Base-by-base conservation (phyloP, 2,888 invertebrate species). In the Chrysolina oricalcia region DNA sequence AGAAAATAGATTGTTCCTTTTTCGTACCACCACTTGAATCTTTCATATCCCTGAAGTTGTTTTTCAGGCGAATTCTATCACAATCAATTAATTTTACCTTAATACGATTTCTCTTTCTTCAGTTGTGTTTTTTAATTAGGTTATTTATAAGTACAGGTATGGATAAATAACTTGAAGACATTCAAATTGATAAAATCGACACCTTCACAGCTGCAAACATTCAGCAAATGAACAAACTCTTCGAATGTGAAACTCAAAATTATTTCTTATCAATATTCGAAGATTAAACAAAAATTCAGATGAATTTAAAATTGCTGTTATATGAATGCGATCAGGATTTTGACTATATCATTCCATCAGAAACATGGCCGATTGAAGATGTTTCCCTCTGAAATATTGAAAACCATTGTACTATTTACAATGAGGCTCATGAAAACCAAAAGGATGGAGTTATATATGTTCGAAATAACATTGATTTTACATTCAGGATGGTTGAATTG, bases 301-400 rank as follows among this genome's bases (percentile, higher is more conserved):
- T 41, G 41, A 41, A 41, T n/a, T 41, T 41, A 41, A 41, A 41
- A 41, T 41, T 41, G 41, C 41, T n/a, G n/a, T n/a, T n/a, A n/a
- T n/a, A n/a, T n/a, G n/a, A n/a, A n/a, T n/a, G n/a, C n/a, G n/a
- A n/a, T 11, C 50, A 53, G 3, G 41, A 64, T 64, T 64, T 64
- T 64, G 64, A 64, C 17, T 23, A 27, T 17, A 40, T 17, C 27
- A 41, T 64, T 40, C 64, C 41, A 17, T 40, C 64, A 35, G 64
- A 64, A 64, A 64, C 27, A 64, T 64, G 64, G 27, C 64, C 40
- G 41, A 64, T 64, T 27, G 64, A 35, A 64, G 64, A 64, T 17
- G 41, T 64, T 17, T n/a, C 40, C 64, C 41, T 64, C n/a, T 17
- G 41, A 41, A 41, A 64, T 40, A n/a, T 41, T 17, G 64, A 64